Conservation (phyloP, 1,140 invertebrate genomes). For the Listronotus bonariensis region DNA sequence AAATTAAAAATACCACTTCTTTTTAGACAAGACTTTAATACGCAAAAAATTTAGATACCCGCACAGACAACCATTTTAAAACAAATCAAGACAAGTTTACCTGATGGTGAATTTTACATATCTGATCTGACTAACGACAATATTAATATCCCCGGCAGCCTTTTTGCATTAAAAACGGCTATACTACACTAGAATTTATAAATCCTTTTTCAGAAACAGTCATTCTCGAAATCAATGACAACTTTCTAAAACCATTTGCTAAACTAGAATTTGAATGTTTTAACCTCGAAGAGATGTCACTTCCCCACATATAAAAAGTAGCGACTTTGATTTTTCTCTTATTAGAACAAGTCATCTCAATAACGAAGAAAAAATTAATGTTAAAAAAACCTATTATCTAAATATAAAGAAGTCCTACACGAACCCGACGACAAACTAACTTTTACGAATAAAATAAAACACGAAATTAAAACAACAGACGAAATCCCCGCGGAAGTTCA, state of each 20-base stretch:
- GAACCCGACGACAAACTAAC: slow-evolving; percentile 10
- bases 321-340: too few relatives aligned
- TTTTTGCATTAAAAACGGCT: too few relatives aligned
- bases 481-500: slow-evolving; percentile 43
- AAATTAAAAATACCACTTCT: slow-evolving; percentile 23
- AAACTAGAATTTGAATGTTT: too few relatives aligned
- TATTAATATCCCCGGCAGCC: too few relatives aligned
- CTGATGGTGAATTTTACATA: slow-evolving; percentile 5
- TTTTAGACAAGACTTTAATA: slow-evolving; percentile 14
- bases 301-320: too few relatives aligned
- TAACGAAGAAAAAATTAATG: slow-evolving; percentile 4
- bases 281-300: too few relatives aligned
- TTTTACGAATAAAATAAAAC: slow-evolving; percentile 20
- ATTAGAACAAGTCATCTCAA: slow-evolving; percentile 5
- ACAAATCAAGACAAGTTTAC: slow-evolving; percentile 2
- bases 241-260: too few relatives aligned
- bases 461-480: slow-evolving; percentile 17
- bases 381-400: slow-evolving; percentile 2
- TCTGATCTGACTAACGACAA: not conserved
- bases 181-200: not conserved
- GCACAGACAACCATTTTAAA: not conserved
- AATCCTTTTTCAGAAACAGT: too few relatives aligned
- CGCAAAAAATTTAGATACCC: slow-evolving; percentile 9
- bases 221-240: too few relatives aligned
- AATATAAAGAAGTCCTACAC: slow-evolving; percentile 18